Evolutionary conservation across 1,140 invertebrate genomes (phyloP), one percentile per base, ranked within the genome.

Genomic region (Tyrophagus putrescentiae): DNA sequence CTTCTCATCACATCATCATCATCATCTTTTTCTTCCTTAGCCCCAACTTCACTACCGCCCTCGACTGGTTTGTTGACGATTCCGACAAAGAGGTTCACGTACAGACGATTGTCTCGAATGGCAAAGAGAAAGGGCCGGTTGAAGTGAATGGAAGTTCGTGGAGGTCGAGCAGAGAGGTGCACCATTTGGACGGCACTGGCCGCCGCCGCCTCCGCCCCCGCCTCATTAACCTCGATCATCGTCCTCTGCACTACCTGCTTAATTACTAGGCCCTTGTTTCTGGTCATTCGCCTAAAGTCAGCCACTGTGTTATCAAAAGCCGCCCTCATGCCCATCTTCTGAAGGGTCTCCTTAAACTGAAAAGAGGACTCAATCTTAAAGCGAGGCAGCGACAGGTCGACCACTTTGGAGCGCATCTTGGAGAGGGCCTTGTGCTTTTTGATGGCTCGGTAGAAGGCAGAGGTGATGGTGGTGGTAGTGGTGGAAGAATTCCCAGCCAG

Each of bases 211-310:
- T 80, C 76, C 11, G 82, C 87, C 27, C 86, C 86, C 65, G 84
- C 76, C 70, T 90, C 85, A 60, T 83, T 82, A 0, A 89, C 81
- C 66, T 86, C 82, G 67, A 91, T 84, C 64, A 81, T 79, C n/a
- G 84, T 82, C 68, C 85, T 84, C 66, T 89, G 86, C 13, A 86
- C 67, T 6, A 89, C 76, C 76, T 72, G 67, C 69, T 75, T 65
- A 68, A 83, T 64, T 77, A 73, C 73, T 67, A 82, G 48, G 4
- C 71, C 56, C 44, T 27, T 9, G 18, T 32, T 2, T 13, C 29
- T 31, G 0, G 78, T 71, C 33, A 86, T 79, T 21, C 77, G 76
- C 6, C 77, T 72, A 5, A 89, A 76, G 67, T 84, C 77, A 3
- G 66, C 67, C 11, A 16, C 27, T n/a, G 23, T 54, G 23, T 6